Evolutionary conservation across 2,888 invertebrate genomes (phyloP).

Genomic region (Ectemnius cavifrons): DNA sequence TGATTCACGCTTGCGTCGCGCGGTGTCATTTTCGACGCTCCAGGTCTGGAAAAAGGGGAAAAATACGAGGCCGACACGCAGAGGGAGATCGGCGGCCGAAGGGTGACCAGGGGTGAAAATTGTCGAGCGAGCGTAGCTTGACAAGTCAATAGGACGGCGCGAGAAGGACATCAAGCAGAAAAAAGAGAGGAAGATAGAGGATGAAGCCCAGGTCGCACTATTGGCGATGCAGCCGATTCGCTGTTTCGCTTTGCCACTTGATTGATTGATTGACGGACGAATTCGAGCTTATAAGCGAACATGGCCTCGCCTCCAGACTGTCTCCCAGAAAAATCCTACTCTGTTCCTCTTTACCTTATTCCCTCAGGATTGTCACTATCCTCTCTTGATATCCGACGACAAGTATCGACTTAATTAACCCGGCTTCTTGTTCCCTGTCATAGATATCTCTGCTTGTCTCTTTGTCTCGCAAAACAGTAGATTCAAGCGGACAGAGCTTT

Average conservation of each 20-base stretch:
- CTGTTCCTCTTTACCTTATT: no score
- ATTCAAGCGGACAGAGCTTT: no score
- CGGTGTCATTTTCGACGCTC: conserved; percentile 45
- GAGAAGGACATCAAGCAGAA: conserved; percentile 30
- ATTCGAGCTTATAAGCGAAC: conserved; percentile 14
- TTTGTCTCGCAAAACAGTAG: no score
- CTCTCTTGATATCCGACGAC: no score
- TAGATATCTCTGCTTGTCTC: no score
- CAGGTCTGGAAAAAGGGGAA: conserved; percentile 23
- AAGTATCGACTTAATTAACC: no score
- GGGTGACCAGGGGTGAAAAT: conserved; percentile 30
- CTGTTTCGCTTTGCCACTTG: conserved; percentile 24
- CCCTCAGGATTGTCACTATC: no score
- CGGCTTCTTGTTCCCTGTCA: no score
- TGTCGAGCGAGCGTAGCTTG: conserved; percentile 43
- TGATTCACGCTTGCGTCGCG: conserved; percentile 53
- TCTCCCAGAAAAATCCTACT: no score
- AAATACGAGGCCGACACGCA: conserved; percentile 20
- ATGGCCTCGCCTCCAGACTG: conserved; percentile 5
- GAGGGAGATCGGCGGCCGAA: conserved; percentile 11
- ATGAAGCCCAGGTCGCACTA: conserved; percentile 13
- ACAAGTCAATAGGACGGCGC: conserved; percentile 50
- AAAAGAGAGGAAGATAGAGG: conserved; percentile 7
- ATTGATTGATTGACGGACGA: conserved; percentile 30
- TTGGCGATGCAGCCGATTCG: conserved; percentile 29